Evolutionary conservation across 2,797 vertebrate genomes (phyloP).

Genomic region (Poliocrania exsul): DNA sequence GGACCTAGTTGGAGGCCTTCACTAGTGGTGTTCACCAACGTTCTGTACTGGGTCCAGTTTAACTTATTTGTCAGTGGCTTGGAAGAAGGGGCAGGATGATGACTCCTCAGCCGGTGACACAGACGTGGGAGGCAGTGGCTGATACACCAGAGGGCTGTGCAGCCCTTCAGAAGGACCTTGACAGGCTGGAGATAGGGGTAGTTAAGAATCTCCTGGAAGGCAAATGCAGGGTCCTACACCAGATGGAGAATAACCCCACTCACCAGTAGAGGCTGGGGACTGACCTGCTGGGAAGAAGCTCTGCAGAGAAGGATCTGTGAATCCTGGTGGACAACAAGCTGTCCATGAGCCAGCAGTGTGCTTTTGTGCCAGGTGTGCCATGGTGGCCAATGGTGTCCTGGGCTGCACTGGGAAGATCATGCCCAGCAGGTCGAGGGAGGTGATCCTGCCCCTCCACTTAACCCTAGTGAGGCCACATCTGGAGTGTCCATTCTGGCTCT

Average conservation of each 20-base stretch:
- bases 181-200: background rate
- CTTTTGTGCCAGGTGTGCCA: background rate
- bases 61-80: background rate
- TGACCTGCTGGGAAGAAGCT: background rate
- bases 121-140: background rate
- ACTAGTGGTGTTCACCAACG: background rate
- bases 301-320: background rate
- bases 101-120: background rate
- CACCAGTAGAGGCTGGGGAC: background rate
- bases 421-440: background rate
- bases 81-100: background rate
- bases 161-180: background rate
- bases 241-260: background rate
- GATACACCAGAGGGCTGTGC: background rate
- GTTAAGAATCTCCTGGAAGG: background rate
- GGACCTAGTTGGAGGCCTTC: background rate
- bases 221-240: background rate
- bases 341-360: background rate
- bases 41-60: background rate
- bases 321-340: background rate
- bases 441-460: background rate
- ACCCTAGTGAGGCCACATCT: background rate
- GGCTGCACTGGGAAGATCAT: background rate
- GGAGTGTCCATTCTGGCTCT: background rate
- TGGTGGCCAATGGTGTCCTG: background rate